Evolutionary conservation across 2,888 invertebrate species (phyloP).

Genomic region (Pogonocherus hispidulus): DNA sequence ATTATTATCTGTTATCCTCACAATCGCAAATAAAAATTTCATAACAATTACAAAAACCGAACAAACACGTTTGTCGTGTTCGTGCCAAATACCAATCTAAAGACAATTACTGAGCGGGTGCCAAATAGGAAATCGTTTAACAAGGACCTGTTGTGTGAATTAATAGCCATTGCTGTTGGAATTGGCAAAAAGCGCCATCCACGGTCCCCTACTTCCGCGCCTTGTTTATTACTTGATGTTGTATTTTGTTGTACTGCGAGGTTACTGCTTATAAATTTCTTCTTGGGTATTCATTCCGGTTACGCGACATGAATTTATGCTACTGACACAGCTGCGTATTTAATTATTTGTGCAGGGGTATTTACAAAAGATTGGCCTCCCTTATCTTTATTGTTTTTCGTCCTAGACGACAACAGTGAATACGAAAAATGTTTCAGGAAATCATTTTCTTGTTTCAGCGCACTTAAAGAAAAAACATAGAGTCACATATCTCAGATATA

Average conservation of each 20-base stretch:
- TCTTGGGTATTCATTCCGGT: background rate
- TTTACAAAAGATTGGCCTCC: too few species aligned
- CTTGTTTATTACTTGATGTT: slow-evolving; percentile 26
- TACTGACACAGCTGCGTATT: too few species aligned
- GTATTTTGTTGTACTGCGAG: slow-evolving; percentile 18
- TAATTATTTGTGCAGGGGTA: too few species aligned
- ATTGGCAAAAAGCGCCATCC: slow-evolving; percentile 26
- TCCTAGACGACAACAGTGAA: too few species aligned
- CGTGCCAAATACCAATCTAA: slow-evolving; percentile 13
- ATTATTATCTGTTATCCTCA: too few species aligned
- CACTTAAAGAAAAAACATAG: too few species aligned
- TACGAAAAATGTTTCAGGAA: too few species aligned
- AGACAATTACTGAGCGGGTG: slow-evolving; percentile 34
- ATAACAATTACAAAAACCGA: background rate
- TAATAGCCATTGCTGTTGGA: slow-evolving; percentile 44
- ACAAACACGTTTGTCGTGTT: background rate
- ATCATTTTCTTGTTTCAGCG: too few species aligned
- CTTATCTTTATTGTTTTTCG: too few species aligned
- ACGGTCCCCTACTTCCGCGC: slow-evolving; percentile 19
- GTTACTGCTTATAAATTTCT: slow-evolving; percentile 26
- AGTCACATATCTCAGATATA: too few species aligned
- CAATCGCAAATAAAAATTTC: slow-evolving; percentile 15
- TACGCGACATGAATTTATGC: background rate
- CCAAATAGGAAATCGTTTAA: slow-evolving; percentile 29
- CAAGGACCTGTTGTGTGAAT: slow-evolving; percentile 51